Evolutionary conservation across 2,113 vertebrate genomes (phyloP), one percentile per base, ranked within the genome.

Genomic region (Lasiurus borealis): DNA sequence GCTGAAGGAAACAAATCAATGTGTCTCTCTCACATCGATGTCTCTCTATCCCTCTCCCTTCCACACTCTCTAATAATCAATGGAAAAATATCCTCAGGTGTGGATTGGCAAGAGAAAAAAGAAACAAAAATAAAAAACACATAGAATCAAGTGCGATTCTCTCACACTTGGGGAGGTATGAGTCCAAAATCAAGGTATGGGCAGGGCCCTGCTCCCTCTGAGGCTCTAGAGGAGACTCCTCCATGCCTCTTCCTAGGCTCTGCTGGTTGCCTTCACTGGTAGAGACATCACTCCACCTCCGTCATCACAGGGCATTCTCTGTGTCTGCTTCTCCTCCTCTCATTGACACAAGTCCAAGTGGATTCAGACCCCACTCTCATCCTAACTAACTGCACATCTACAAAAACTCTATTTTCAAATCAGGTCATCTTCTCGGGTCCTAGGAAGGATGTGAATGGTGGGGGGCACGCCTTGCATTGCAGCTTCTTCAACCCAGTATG

Each of bases 301-400:
- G 0, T 12, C n/a, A 11, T 16, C 52, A 8, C 16, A 5, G 0
- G 1, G 1, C 16, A 5, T 3, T 16, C 54, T 69, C 19, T 29
- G 25, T 2, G 2, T 29, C 77, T 73, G 6, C 44, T 76, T 59
- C 54, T 36, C 80, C 62, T 44, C 54, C 21, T 25, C 40, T 31
- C 44, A 36, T 31, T 66, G 62, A 69, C 36, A 73, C 4, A 0
- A 36, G 27, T 75, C 59, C 73, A 71, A 1, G 29, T 40, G 52
- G 71, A 50, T 66, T 36, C 18, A 75, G 68, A 34, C 29, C 29
- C 29, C 21, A 25, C 21, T 12, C 66, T 71, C 4, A 1, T 34
- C 44, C 16, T 69, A 81, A 71, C 13, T 48, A 25, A 85, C 21
- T 15, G 16, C 48, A 68, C 18, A 29, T 44, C 59, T 73, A 0